Evolutionary conservation across 2,888 invertebrate genomes (phyloP), one percentile per base, ranked within the genome.

Genomic region (Bedellia somnulentella): DNA sequence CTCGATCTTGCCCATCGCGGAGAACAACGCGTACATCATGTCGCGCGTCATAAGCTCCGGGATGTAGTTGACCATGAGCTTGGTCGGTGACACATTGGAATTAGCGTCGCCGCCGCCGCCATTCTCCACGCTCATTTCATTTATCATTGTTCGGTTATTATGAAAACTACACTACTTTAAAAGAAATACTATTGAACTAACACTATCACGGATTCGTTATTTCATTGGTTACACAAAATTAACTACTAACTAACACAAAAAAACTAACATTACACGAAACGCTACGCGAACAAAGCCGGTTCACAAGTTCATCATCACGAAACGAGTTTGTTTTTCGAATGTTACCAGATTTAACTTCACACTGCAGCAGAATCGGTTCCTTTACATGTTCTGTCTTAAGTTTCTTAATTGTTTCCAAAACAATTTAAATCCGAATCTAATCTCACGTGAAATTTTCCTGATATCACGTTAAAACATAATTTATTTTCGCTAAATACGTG

Each of bases 51-150:
- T 76, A 57, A 75, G 44, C 49, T 77, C 77, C 30, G 77, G 77
- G 44, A 77, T 76, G 52, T 76, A 77, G 60, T 77, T 77, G 52
- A 77, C 77, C 77, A 77, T 77, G 62, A 77, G 73, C 58, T 77
- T 77, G 49, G 77, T 77, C 50, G 73, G 70, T 63, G 77, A 77
- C 76, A 77, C 75, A 71, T 75, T 76, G 59, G 55, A 57, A 49
- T 50, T 58, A 46, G 68, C 73, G 70, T 30, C 39, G 37, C 70
- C 76, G 62, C 71, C 76, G 70, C 73, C 73, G 73, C 75, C 76
- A 71, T 76, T 76, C 75, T 77, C 76, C 59, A 51, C 38, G 37
- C 40, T 53, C 47, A 70, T 70, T 44, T 75, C 73, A 66, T 62
- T 66, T 36, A 60, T 11, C 71, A 73, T 73, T 51, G 57, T 67